Conservation (phyloP, 2,797 vertebrate species). For the Dallia pectoralis region DNA sequence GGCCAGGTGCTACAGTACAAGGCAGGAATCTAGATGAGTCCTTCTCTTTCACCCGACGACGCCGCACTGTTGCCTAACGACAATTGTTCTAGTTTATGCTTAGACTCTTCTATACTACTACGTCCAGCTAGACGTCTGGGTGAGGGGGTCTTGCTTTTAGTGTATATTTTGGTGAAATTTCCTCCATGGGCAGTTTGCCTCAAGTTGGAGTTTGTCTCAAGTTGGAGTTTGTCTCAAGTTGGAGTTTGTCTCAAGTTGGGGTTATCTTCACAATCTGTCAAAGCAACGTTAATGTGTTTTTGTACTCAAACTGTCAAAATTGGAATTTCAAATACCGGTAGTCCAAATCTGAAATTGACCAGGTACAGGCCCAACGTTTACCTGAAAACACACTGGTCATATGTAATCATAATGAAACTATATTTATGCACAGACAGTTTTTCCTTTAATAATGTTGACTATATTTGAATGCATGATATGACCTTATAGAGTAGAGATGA, state of each 20-base stretch:
- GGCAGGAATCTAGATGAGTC: conserved; percentile 52
- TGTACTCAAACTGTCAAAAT: neutral
- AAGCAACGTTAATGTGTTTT: neutral
- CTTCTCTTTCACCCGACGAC: conserved; percentile 48
- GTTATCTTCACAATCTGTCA: neutral
- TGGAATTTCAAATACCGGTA: neutral
- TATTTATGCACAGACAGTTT: neutral
- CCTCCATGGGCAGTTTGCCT: neutral
- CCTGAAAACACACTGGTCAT: neutral
- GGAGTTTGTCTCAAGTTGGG: neutral
- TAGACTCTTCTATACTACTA: neutral
- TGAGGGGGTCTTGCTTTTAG: neutral
- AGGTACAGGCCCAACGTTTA: neutral
- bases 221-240: neutral
- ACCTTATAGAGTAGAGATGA: neutral
- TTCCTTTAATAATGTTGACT: neutral
- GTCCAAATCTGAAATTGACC: neutral
- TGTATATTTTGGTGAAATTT: neutral
- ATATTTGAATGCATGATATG: neutral
- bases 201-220: neutral
- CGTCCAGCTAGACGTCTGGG: neutral
- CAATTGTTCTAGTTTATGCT: neutral
- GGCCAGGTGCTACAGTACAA: conserved; percentile 67
- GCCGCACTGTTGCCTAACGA: conserved; percentile 39
- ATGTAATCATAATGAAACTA: neutral